These are phyloP conservation scores for Graphium colonna DNA, from an alignment of 2,888 invertebrate species.

Conservation along the genomic window DNA sequence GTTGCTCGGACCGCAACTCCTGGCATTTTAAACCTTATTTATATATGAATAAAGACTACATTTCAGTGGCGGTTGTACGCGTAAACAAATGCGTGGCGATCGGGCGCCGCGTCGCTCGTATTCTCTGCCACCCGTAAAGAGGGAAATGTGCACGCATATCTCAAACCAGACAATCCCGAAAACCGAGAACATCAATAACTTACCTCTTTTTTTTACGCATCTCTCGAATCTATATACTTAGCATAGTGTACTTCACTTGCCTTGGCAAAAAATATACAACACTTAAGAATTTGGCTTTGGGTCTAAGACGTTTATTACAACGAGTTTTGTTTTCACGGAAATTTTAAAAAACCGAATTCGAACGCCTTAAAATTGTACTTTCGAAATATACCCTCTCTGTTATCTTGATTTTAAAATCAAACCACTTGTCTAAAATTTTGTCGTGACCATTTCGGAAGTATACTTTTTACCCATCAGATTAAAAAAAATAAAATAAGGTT, in stretches of 20 bases:
- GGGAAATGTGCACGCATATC: slow-evolving; percentile 17
- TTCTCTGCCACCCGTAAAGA: slow-evolving; percentile 33
- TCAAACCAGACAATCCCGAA: neutral
- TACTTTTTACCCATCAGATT: too few relatives aligned
- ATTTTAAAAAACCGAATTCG: too few relatives aligned
- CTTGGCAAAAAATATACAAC: neutral
- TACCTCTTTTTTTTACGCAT: slow-evolving; percentile 16
- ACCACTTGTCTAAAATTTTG: too few relatives aligned
- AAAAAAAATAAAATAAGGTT: too few relatives aligned
- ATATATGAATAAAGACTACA: slow-evolving; percentile 12
- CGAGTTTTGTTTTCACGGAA: too few relatives aligned
- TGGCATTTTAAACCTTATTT: slow-evolving; percentile 19
- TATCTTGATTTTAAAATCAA: too few relatives aligned
- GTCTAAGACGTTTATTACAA: too few relatives aligned
- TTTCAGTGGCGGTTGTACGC: neutral
- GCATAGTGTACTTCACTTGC: neutral
- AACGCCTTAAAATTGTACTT: too few relatives aligned
- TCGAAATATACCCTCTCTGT: too few relatives aligned
- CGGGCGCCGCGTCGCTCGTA: slow-evolving; percentile 28
- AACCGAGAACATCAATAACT: neutral
- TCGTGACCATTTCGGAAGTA: too few relatives aligned
- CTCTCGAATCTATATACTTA: neutral
- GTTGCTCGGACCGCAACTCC: slow-evolving; percentile 35
- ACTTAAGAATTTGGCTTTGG: neutral
- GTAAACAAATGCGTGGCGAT: slow-evolving; percentile 21